Base-by-base conservation (phyloP, 2,113 vertebrate species). In the Lasiurus borealis region DNA sequence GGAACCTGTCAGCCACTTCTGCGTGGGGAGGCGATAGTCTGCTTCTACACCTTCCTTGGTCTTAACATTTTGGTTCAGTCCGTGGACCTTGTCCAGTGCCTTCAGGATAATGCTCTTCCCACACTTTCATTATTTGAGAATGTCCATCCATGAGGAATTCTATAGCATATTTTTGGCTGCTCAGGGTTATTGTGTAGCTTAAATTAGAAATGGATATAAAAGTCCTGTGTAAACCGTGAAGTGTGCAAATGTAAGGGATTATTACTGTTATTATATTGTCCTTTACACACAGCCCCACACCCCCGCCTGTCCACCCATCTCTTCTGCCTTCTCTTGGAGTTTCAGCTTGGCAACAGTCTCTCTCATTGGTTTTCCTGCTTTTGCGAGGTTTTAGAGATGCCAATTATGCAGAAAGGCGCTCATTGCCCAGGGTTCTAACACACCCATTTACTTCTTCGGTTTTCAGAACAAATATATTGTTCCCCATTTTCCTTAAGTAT, bases 231-330 rank as follows among this genome's bases (percentile, higher is more conserved):
- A 78, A 89, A 97, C 84, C 88, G 31, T 91, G 93, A 96, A 96
- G 90, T 88, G 76, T 23, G 91, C 18, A 85, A 88, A 88, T 52
- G 69, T 88, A 57, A 68, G 91, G 68, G 90, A 88, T 95, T 96
- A 95, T 96, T 94, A 96, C 82, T 92, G 85, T 96, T 90, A 97
- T 92, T 96, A 95, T 83, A 78, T 0, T 97, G 90, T 97, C 96
- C 86, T 91, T 90, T 81, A 68, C n/a, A 40, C 34, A 44, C 15
- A 92, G 88, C 34, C 81, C 0, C 0, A 78, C 72, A 90, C 27
- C 72, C 48, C 69, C 0, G 15, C 95, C 82, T 92, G 80, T 90
- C 96, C 81, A 93, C 92, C 87, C 93, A 84, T 90, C n/a, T 93
- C 68, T 84, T 84, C 23, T 76, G 85, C 57, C n/a, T 72, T 95